These are phyloP conservation scores for Sicus ferrugineus DNA, from an alignment of 2,888 invertebrate genomes.

Conservation along the genomic window DNA sequence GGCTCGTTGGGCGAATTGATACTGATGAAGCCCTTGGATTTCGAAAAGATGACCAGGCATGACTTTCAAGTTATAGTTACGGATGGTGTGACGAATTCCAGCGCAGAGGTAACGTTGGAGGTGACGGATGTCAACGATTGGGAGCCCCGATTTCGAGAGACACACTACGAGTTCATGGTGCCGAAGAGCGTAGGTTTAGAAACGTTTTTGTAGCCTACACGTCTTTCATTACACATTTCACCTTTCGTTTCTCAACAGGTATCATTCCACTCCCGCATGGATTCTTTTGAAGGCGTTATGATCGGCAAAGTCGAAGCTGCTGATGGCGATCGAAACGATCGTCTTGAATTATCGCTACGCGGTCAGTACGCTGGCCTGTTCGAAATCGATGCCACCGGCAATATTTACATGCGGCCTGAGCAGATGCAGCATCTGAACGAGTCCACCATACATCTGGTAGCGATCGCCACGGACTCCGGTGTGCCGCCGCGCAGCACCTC, in stretches of 20 bases:
- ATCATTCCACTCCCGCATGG: slow-evolving; percentile 53
- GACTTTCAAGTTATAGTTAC: slow-evolving; percentile 83
- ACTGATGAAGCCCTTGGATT: slow-evolving; percentile 78
- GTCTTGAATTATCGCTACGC: slow-evolving; percentile 74
- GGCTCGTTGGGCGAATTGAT: slow-evolving; percentile 82
- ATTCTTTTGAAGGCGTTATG: slow-evolving; percentile 62
- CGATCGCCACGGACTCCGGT: slow-evolving; percentile 85
- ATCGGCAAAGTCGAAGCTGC: slow-evolving; percentile 81
- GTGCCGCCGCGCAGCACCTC: slow-evolving; percentile 79
- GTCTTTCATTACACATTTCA: neutral
- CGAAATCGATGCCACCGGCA: slow-evolving; percentile 63
- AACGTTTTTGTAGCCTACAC: neutral
- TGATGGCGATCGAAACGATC: slow-evolving; percentile 84
- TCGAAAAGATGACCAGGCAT: slow-evolving; percentile 76
- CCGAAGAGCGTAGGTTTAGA: slow-evolving; percentile 59
- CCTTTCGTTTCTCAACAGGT: slow-evolving; percentile 48
- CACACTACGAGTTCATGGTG: slow-evolving; percentile 81
- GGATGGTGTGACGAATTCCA: slow-evolving; percentile 78
- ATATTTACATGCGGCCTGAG: slow-evolving; percentile 71
- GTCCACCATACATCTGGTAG: slow-evolving; percentile 77
- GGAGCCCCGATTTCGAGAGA: slow-evolving; percentile 89
- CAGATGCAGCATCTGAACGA: slow-evolving; percentile 64
- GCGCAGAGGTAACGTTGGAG: slow-evolving; percentile 80
- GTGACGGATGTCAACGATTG: slow-evolving; percentile 91
- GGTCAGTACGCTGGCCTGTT: slow-evolving; percentile 72